Evolutionary conservation across 2,113 vertebrate genomes (phyloP).

Genomic region (Hippocampus abdominalis): DNA sequence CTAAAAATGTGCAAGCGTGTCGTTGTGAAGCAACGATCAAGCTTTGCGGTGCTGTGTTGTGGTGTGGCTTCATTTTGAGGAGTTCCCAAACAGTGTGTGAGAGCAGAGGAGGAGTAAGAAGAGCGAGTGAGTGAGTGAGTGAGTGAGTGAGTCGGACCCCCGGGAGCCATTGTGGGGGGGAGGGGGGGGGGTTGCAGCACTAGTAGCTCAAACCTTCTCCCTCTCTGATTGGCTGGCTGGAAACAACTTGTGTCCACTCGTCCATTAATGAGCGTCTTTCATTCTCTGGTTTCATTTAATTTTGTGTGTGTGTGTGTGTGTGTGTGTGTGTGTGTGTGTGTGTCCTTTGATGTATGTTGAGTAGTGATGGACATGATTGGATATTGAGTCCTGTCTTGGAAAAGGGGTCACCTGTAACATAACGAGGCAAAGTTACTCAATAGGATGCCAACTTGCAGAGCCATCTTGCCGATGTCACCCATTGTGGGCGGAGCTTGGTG

Average conservation of each 20-base stretch:
- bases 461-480: no score
- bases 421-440: no score
- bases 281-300: not conserved
- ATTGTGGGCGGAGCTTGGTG: no score
- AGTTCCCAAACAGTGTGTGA: conserved; percentile 21
- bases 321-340: not conserved
- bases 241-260: not conserved
- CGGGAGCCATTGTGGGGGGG: conserved; percentile 52
- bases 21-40: not conserved
- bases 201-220: conserved; percentile 24
- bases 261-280: not conserved
- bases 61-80: conserved; percentile 10
- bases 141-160: conserved; percentile 36
- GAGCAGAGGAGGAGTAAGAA: conserved; percentile 2
- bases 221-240: conserved; percentile 32
- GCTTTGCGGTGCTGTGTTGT: not conserved
- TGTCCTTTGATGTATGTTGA: not conserved
- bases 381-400: not conserved
- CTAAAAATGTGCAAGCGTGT: not conserved
- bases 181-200: not conserved
- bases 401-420: not conserved
- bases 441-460: no score
- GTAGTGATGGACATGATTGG: not conserved
- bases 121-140: conserved; percentile 26
- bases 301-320: no score